Evolutionary conservation across 1,140 invertebrate genomes (phyloP).

Genomic region (Phymastichus coffea): DNA sequence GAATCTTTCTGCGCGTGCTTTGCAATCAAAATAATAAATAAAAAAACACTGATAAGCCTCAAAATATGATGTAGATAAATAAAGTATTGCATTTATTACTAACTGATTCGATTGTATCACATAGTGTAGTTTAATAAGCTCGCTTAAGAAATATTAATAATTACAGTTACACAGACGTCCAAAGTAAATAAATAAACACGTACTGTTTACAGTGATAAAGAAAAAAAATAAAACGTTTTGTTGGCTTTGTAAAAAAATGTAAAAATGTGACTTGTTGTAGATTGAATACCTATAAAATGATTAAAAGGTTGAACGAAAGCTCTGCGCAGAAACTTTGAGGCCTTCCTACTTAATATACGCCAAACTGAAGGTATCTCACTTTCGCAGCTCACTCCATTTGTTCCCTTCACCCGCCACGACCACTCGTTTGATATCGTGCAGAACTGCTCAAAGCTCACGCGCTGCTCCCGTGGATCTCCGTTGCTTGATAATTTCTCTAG

Average conservation of each 20-base stretch:
- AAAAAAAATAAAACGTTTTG: too few relatives aligned
- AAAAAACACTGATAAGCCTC: neutral
- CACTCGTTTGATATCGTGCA: conserved; percentile 59
- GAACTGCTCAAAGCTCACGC: conserved; percentile 69
- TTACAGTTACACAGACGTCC: too few relatives aligned
- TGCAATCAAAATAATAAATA: conserved; percentile 14
- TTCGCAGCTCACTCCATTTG: conserved; percentile 54
- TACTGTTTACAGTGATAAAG: too few relatives aligned
- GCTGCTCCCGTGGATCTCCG: conserved; percentile 42
- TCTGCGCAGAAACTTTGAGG: conserved; percentile 51
- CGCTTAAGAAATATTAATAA: too few relatives aligned
- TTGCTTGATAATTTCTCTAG: conserved; percentile 43
- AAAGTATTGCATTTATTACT: too few relatives aligned
- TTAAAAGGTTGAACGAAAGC: conserved; percentile 51
- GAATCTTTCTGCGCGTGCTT: conserved; percentile 28
- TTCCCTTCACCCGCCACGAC: conserved; percentile 45
- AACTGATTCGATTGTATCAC: too few relatives aligned
- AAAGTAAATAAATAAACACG: too few relatives aligned
- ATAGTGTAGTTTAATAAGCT: too few relatives aligned
- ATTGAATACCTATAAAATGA: conserved; percentile 56
- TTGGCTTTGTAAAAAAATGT: too few relatives aligned
- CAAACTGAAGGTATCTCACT: conserved; percentile 58
- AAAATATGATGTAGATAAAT: neutral
- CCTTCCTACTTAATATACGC: conserved; percentile 54
- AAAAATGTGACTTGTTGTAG: too few relatives aligned